These are phyloP conservation scores for Coleophora flavipennella DNA, from an alignment of 2,888 invertebrate species.

Conservation along the genomic window DNA sequence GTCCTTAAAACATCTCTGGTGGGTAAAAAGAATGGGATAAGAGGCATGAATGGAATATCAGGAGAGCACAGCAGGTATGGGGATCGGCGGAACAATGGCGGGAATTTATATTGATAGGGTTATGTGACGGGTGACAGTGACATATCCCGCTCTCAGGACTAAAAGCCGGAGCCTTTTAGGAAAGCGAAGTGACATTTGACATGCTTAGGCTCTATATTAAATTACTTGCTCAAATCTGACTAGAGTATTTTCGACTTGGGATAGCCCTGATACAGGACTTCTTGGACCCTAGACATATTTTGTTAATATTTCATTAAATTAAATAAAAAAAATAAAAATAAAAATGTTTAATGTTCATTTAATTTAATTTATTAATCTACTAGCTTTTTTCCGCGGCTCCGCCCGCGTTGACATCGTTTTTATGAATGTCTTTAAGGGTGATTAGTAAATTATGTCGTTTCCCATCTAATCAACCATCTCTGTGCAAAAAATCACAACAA, in stretches of 20 bases:
- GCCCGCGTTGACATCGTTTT: no score
- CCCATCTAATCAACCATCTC: no score
- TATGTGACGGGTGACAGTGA: slow-evolving; percentile 5
- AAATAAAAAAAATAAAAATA: no score
- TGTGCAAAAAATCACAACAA: no score
- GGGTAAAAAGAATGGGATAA: slow-evolving; percentile 28
- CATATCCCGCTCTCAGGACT: neutral
- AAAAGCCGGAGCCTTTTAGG: neutral
- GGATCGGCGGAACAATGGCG: slow-evolving; percentile 36
- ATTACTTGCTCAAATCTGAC: neutral
- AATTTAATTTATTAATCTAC: no score
- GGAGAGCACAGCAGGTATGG: slow-evolving; percentile 29
- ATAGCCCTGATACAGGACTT: no score
- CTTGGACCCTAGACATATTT: no score
- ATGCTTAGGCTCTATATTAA: neutral
- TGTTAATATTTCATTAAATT: no score
- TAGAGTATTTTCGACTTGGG: neutral
- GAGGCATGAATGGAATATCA: slow-evolving; percentile 30
- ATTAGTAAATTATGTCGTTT: no score
- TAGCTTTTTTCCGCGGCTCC: no score
- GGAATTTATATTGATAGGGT: slow-evolving; percentile 25
- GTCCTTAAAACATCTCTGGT: slow-evolving; percentile 3
- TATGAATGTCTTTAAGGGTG: no score
- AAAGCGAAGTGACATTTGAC: neutral
- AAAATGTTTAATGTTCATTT: no score